A percentile compares a stretch with the other conserved stretches of the same genome.
Conservation (phyloP, 30 jellyfish, hydroid and myxozoan species). For the Hydractinia symbiolongicarpus region DNA sequence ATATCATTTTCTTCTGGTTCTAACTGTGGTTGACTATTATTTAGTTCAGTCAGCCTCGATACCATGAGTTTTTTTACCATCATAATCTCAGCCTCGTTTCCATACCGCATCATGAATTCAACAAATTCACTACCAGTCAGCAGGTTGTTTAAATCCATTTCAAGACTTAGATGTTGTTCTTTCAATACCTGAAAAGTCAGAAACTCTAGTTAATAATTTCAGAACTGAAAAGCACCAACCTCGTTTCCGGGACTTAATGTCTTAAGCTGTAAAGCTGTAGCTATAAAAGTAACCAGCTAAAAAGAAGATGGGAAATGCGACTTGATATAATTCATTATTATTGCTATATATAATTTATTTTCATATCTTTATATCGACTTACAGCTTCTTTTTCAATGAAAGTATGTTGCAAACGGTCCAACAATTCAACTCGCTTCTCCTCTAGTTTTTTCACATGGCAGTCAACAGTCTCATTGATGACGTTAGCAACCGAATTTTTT, state of each 20-base stretch:
- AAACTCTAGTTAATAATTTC: background rate
- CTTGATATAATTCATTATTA: background rate
- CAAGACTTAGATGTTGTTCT: slow-evolving; percentile 64
- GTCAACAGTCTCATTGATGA: slow-evolving; percentile 53
- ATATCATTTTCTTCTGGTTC: slow-evolving; percentile 96
- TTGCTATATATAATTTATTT: background rate
- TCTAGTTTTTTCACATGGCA: slow-evolving; percentile 61
- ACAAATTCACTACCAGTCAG: slow-evolving; percentile 81
- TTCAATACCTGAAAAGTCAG: slow-evolving; percentile 44
- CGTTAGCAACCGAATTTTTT: slow-evolving; percentile 43
- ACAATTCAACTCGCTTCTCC: slow-evolving; percentile 61
- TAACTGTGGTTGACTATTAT: slow-evolving; percentile 66
- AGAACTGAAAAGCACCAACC: background rate
- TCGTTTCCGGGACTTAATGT: too few species aligned
- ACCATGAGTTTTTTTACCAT: slow-evolving; percentile 64
- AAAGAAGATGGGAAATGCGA: too few species aligned
- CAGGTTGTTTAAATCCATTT: slow-evolving; percentile 79
- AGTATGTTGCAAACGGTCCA: slow-evolving; percentile 46
- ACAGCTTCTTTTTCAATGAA: slow-evolving; percentile 63
- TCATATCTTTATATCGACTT: background rate
- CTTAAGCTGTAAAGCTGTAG: too few species aligned
- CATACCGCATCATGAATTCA: slow-evolving; percentile 80
- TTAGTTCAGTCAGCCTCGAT: slow-evolving; percentile 49
- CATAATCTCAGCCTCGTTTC: slow-evolving; percentile 99
- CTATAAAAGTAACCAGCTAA: too few species aligned